A percentile compares a stretch with the other conserved stretches of the same genome.
These are phyloP conservation scores for Poecilia wingei DNA, from an alignment of 2,797 vertebrate genomes.

Conservation along the genomic window DNA sequence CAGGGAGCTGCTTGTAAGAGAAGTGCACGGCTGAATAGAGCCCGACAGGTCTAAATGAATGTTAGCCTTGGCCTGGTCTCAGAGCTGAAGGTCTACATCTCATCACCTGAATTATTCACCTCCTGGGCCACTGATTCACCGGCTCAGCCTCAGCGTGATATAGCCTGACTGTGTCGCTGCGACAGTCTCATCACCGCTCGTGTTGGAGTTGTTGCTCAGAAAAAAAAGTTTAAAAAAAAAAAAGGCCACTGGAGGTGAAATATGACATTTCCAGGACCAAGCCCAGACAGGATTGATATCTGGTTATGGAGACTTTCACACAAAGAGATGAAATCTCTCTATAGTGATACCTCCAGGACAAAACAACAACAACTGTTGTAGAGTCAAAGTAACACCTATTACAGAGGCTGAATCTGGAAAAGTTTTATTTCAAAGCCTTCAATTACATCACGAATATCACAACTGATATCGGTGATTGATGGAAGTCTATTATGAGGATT, in stretches of 20 bases:
- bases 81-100: slow-evolving; percentile 71
- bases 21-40: slow-evolving; percentile 50
- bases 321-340: slow-evolving; percentile 8
- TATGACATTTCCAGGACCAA: slow-evolving; percentile 32
- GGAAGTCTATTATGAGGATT: slow-evolving; percentile 16
- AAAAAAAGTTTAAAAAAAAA: slow-evolving; percentile 10
- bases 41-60: slow-evolving; percentile 72
- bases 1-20: slow-evolving; percentile 46
- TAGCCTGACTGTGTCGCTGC: slow-evolving; percentile 19
- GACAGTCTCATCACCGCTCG: slow-evolving; percentile 38
- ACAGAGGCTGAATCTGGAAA: background rate
- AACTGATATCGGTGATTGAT: slow-evolving; percentile 30
- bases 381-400: background rate
- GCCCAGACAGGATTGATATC: slow-evolving; percentile 8
- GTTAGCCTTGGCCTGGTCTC: slow-evolving; percentile 69
- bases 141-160: slow-evolving; percentile 30
- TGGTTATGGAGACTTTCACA: slow-evolving; percentile 9
- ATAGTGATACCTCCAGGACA: background rate
- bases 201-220: slow-evolving; percentile 23
- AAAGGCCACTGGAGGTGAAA: slow-evolving; percentile 15
- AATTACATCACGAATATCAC: slow-evolving; percentile 31
- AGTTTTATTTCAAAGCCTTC: background rate
- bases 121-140: slow-evolving; percentile 48
- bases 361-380: slow-evolving; percentile 1
- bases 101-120: slow-evolving; percentile 75